phyloP scores from a whole-genome alignment of 2,888 invertebrate species.

The Petrophora chlorosata region DNA sequence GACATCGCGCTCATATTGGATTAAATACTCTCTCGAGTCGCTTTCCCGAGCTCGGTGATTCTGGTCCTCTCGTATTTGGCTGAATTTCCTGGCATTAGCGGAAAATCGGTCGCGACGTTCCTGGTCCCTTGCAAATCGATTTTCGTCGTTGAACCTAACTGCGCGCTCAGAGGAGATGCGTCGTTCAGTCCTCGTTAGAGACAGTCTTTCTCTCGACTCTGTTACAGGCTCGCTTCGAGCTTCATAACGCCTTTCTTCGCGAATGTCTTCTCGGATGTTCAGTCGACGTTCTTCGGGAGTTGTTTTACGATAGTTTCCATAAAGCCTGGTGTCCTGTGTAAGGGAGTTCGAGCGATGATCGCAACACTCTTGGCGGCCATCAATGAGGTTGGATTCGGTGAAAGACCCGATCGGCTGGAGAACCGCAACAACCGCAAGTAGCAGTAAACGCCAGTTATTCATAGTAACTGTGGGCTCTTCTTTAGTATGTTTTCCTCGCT shows the following conservation, averaged over 20 bases:
- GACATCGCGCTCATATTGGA: conserved; percentile 23
- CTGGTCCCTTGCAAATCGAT: conserved; percentile 16
- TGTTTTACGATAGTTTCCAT: conserved; percentile 24
- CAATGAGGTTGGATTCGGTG: conserved; percentile 62
- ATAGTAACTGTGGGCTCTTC: conserved; percentile 69
- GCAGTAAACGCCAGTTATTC: conserved; percentile 78
- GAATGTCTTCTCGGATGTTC: conserved; percentile 34
- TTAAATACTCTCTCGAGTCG: conserved; percentile 15
- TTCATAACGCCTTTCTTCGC: conserved; percentile 44
- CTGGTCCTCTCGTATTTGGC: conserved; percentile 15
- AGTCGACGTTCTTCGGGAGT: conserved; percentile 23
- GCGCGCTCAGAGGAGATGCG: conserved; percentile 10
- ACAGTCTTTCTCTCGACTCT: conserved; percentile 15
- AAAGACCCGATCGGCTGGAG: conserved; percentile 66
- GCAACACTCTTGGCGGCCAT: conserved; percentile 71
- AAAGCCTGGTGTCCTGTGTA: conserved; percentile 45
- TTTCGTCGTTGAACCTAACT: conserved; percentile 3
- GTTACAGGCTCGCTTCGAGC: conserved; percentile 29
- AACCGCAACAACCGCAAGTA: conserved; percentile 71
- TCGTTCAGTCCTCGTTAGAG: conserved; percentile 18
- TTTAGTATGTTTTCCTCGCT: conserved; percentile 47
- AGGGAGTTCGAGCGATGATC: conserved; percentile 40
- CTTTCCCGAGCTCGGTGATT: conserved; percentile 15
- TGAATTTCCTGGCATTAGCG: conserved; percentile 2
- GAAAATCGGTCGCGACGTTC: conserved; percentile 13